Evolutionary conservation across 2,888 invertebrate genomes (phyloP), one percentile per base, ranked within the genome.

Genomic region (Rhabditophanes sp.): DNA sequence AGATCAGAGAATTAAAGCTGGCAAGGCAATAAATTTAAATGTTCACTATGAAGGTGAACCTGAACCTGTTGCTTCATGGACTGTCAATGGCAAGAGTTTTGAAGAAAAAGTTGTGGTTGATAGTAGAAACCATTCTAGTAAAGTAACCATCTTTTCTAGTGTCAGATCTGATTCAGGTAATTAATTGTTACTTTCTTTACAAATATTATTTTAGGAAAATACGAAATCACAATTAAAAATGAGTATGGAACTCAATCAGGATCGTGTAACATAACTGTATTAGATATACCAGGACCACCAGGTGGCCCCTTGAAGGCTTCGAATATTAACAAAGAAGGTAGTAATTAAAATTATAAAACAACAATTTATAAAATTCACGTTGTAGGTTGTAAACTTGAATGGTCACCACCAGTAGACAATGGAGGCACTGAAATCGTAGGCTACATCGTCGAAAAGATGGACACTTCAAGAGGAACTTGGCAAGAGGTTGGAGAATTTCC

Each of bases 11-110:
- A 85, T 88, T 14, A 80, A 80, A 61, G 88, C 82, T 34, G 65
- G 93, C 43, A 82, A 88, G 64, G 80, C 82, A 37, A 82, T 96
- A 61, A 81, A 80, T 55, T 85, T 85, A 71, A 79, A 80, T 34
- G 78, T 96, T 39, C 87, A 90, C 15, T 83, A 93, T 50, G 81
- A 82, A 68, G 93, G 90, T 1, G 80, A 87, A 4, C 96, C 96
- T 0, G 78, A 80, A 52, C 96, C 96, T 2, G 79, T 76, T 14
- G 80, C 80, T 48, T 75, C 75, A 58, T 96, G 93, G 90, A 75
- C 77, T 41, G 75, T 64, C 48, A 68, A 78, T 41, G n/a, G n/a
- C n/a, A n/a, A n/a, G n/a, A n/a, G n/a, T n/a, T n/a, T n/a, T n/a
- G 80, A 81, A 2, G 84, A 85, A 0, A 76, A 85, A 3, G 78